phyloP scores from a whole-genome alignment of 2,113 vertebrate species.

The Thunnus thynnus region DNA sequence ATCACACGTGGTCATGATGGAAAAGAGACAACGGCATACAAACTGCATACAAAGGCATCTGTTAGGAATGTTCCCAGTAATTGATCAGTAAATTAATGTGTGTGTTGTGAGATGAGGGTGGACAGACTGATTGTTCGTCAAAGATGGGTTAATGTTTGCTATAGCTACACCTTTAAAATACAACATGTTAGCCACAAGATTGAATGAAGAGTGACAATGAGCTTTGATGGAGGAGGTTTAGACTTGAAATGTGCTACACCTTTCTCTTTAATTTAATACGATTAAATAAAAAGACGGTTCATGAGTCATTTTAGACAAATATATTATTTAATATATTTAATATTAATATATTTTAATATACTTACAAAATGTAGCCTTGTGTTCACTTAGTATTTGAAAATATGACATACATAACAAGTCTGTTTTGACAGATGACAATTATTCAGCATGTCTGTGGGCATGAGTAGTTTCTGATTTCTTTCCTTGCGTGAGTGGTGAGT shows the following conservation, averaged over 20 bases:
- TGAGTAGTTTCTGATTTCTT: constrained; percentile 36
- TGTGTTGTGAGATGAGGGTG: constrained; percentile 24
- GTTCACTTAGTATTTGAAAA: background rate
- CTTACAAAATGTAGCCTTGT: too few relatives aligned
- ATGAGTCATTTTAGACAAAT: background rate
- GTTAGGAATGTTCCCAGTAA: constrained; percentile 22
- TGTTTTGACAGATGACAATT: constrained; percentile 16
- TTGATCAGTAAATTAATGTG: constrained; percentile 11
- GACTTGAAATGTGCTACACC: background rate
- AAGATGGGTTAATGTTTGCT: background rate
- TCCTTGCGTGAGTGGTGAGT: constrained; percentile 18
- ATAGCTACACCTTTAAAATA: background rate
- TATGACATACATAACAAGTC: background rate
- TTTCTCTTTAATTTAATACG: background rate
- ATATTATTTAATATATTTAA: background rate
- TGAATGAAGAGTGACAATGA: background rate
- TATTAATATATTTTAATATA: too few relatives aligned
- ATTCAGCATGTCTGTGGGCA: constrained; percentile 34
- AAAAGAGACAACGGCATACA: background rate
- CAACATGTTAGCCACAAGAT: background rate
- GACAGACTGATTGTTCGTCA: constrained; percentile 13
- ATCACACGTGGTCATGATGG: background rate
- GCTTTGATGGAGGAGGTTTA: background rate
- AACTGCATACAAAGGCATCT: background rate
- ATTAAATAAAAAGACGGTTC: background rate